Evolutionary conservation across 2,888 invertebrate species (phyloP), one percentile per base, ranked within the genome.

Genomic region (Meta bourneti): DNA sequence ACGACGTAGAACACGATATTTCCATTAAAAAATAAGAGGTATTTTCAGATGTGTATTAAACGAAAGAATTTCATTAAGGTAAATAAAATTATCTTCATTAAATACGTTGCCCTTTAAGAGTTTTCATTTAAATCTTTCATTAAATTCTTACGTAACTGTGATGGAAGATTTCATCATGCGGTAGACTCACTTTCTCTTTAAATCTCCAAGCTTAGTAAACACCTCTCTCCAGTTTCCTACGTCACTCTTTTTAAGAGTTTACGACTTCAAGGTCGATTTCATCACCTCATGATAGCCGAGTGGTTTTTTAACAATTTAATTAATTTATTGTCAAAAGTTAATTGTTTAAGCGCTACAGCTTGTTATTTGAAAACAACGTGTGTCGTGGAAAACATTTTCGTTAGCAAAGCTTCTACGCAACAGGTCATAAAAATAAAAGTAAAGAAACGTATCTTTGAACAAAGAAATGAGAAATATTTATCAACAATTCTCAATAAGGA

Each of bases 91-190:
- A 34, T 61, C 61, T 9, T 61, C 61, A 61, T 61, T 34, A 34
- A 34, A 34, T 34, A 5, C 61, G 5, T 61, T 61, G 61, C 61
- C 7, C 16, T 61, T 9, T 61, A 16, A 61, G 8, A 16, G 61
- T 8, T 61, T 61, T 61, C 7, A 61, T 61, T 61, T 61, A 61
- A 61, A 61, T 7, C 61, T 9, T 16, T 16, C 6, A 83, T 83
- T 54, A 83, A 51, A 83, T 83, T 83, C 83, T 83, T 72, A 52
- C 54, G 74, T 20, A 74, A 72, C 51, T 11, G n/a, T 16, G 83
- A 72, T 74, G 72, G 9, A 52, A 19, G 20, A 52, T 83, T 74
- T 72, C 83, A 74, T 83, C 72, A 72, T 34, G 34, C 34, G 34
- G 34, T 34, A 34, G 34, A 34, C 34, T n/a, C n/a, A n/a, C n/a